Evolutionary conservation across 2,113 vertebrate genomes (phyloP).

Genomic region (Lampris incognitus): DNA sequence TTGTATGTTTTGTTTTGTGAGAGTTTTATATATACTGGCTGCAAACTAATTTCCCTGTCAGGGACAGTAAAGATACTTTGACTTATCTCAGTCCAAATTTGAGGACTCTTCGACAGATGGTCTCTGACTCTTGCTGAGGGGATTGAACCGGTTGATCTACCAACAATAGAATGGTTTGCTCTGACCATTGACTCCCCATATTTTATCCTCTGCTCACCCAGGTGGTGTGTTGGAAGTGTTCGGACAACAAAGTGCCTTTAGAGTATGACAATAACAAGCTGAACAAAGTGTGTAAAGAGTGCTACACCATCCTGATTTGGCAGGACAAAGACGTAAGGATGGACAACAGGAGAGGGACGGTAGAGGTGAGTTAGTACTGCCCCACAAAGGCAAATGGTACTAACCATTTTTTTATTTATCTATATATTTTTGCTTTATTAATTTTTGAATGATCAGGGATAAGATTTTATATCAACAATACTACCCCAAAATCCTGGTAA

Average conservation of each 20-base stretch:
- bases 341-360: conserved; percentile 80
- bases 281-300: conserved; percentile 94
- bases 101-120: too few species aligned
- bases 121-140: too few species aligned
- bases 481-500: too few species aligned
- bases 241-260: conserved; percentile 90
- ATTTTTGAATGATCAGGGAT: background rate
- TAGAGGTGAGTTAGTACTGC: conserved; percentile 81
- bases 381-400: background rate
- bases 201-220: conserved; percentile 57
- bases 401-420: background rate
- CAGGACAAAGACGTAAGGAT: conserved; percentile 84
- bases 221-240: conserved; percentile 98
- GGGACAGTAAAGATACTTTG: too few species aligned
- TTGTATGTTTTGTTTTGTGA: too few species aligned
- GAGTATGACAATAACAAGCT: conserved; percentile 90
- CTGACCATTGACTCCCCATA: background rate
- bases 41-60: too few species aligned
- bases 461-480: background rate
- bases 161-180: too few species aligned
- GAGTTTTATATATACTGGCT: too few species aligned
- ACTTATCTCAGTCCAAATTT: too few species aligned
- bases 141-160: too few species aligned
- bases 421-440: too few species aligned
- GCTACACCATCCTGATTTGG: conserved; percentile 85